Base-by-base conservation (phyloP, 2,888 invertebrate genomes). In the Cylloceria caligata region DNA sequence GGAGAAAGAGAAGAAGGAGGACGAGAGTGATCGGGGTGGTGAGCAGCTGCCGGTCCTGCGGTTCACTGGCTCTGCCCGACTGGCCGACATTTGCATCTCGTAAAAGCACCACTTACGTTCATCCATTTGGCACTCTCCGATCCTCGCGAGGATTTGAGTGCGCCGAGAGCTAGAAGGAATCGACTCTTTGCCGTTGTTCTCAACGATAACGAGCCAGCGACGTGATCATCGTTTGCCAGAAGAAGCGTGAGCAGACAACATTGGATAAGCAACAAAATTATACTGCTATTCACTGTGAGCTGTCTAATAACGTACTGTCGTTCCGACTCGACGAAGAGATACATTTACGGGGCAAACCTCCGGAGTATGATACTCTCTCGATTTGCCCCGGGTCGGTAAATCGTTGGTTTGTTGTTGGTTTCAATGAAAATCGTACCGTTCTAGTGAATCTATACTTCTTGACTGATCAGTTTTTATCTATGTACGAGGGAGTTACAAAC, bases 41-140 rank as follows among this genome's bases (percentile, higher is more conserved):
- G 24, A 45, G 36, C 34, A 36, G 60, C 16, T 62, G 21, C 19
- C 60, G 60, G 36, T 30, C 27, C 55, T 57, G 55, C 55, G 55
- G 55, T 57, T 30, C 30, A 57, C 30, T 30, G n/a, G 55, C 81
- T 55, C 75, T 85, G 87, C 80, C 84, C 86, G 84, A 86, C 77
- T 88, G 86, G 81, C 86, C 86, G 88, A 88, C 78, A 88, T 88
- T 87, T 84, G 86, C 84, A 84, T 87, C 85, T 87, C 83, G 85
- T 79, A 77, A 85, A 84, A 74, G 74, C 45, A 36, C 36, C 21
- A 24, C 47, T 62, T 60, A 6, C 47, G 60, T 68, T 24, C n/a
- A 65, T 72, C 55, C 52, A n/a, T 49, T 52, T 47, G 78, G 55
- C 84, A 80, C 84, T 36, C 60, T 19, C 11, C 19, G 36, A 36